phyloP scores from a whole-genome alignment of 2,797 vertebrate genomes.

The Malacoctenus gilli region DNA sequence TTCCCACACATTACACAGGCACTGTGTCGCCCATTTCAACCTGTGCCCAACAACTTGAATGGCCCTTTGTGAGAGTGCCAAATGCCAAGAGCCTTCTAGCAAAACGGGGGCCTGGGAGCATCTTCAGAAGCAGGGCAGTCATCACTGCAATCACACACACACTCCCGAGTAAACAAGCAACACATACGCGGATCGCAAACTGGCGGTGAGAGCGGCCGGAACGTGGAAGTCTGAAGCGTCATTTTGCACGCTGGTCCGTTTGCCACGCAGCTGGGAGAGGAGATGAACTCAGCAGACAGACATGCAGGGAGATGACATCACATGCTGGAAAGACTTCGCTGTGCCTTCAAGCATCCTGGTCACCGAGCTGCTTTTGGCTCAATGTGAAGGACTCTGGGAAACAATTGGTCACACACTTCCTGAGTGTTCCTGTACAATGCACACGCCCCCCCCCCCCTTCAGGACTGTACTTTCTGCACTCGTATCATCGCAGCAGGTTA shows the following conservation, averaged over 20 bases:
- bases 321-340: slow-evolving; percentile 39
- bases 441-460: background rate
- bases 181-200: slow-evolving; percentile 37
- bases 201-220: slow-evolving; percentile 9
- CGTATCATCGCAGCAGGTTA: slow-evolving; percentile 9
- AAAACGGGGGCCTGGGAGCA: slow-evolving; percentile 41
- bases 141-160: slow-evolving; percentile 42
- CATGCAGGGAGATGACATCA: slow-evolving; percentile 55
- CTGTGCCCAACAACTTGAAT: slow-evolving; percentile 52
- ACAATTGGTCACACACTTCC: no score
- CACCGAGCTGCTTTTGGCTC: slow-evolving; percentile 48
- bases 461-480: background rate
- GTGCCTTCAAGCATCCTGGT: slow-evolving; percentile 44
- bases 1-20: slow-evolving; percentile 42
- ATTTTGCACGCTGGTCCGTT: no score
- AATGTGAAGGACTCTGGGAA: no score
- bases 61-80: slow-evolving; percentile 60
- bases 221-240: slow-evolving; percentile 15
- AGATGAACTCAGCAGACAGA: slow-evolving; percentile 48
- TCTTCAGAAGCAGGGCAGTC: slow-evolving; percentile 43
- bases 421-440: no score
- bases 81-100: slow-evolving; percentile 45
- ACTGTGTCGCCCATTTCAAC: slow-evolving; percentile 30
- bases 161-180: slow-evolving; percentile 39
- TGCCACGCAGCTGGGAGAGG: slow-evolving; percentile 4